These are phyloP conservation scores for Eurosta solidaginis DNA, from an alignment of 1,140 invertebrate genomes.

Conservation along the genomic window DNA sequence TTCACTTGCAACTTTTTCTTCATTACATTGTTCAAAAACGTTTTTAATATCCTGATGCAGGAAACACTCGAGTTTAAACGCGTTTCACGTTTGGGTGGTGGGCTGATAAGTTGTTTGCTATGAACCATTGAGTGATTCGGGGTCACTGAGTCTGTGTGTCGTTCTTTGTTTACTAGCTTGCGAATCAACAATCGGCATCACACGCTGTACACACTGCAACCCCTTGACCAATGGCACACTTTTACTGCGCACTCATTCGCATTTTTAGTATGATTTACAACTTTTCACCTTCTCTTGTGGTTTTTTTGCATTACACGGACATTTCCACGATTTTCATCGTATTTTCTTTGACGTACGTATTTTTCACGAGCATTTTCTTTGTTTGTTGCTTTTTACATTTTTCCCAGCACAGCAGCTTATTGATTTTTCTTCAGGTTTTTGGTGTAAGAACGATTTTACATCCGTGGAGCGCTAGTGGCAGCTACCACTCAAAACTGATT, in stretches of 20 bases:
- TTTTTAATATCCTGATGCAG: slow-evolving; percentile 19
- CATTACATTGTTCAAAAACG: neutral
- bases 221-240: neutral
- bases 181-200: neutral
- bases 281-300: neutral
- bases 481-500: too few species aligned
- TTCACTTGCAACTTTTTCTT: neutral
- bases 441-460: neutral
- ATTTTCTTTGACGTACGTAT: neutral
- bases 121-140: too few species aligned
- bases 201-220: neutral
- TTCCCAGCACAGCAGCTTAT: neutral
- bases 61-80: neutral
- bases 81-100: neutral
- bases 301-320: neutral
- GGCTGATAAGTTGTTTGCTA: too few species aligned
- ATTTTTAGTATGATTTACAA: slow-evolving; percentile 24
- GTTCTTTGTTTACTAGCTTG: neutral
- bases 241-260: neutral
- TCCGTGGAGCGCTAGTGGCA: neutral
- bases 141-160: too few species aligned
- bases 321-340: slow-evolving; percentile 17
- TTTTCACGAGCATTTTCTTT: slow-evolving; percentile 1
- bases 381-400: neutral
- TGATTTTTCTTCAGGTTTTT: neutral